phyloP scores from a whole-genome alignment of 2,888 invertebrate genomes.

The Formica aserva region DNA sequence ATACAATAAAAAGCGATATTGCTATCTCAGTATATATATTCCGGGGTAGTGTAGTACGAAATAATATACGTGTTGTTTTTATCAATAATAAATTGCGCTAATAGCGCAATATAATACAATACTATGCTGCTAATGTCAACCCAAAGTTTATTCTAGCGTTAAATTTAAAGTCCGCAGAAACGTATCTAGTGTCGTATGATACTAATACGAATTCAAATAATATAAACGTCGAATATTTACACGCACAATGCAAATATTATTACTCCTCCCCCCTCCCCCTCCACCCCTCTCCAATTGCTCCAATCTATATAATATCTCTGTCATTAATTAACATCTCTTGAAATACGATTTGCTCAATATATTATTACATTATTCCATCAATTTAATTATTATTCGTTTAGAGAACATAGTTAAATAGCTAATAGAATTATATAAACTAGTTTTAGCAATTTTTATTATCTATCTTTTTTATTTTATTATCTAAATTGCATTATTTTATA shows the following conservation, averaged over 20 bases:
- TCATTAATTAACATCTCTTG: slow-evolving; percentile 21
- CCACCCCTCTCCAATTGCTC: neutral
- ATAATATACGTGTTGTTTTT: slow-evolving; percentile 10
- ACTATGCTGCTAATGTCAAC: neutral
- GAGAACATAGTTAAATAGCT: neutral
- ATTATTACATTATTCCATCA: slow-evolving; percentile 16
- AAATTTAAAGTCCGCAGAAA: slow-evolving; percentile 15
- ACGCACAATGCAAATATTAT: slow-evolving; percentile 26
- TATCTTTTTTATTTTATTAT: neutral
- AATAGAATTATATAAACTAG: neutral
- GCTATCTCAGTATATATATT: neutral
- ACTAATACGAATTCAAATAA: slow-evolving; percentile 24
- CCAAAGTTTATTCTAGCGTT: slow-evolving; percentile 23
- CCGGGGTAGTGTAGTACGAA: neutral
- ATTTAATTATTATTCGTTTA: slow-evolving; percentile 10
- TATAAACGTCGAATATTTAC: slow-evolving; percentile 25
- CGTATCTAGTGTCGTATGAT: neutral
- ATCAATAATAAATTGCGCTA: slow-evolving; percentile 30
- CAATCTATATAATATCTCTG: slow-evolving; percentile 13
- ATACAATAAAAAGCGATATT: neutral
- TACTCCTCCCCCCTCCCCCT: neutral
- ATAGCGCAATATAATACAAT: neutral
- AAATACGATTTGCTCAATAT: neutral
- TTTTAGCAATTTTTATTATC: slow-evolving; percentile 9
- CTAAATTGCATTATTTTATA: neutral